Base-by-base conservation (phyloP, 2,888 invertebrate species). In the Machimus rusticus region DNA sequence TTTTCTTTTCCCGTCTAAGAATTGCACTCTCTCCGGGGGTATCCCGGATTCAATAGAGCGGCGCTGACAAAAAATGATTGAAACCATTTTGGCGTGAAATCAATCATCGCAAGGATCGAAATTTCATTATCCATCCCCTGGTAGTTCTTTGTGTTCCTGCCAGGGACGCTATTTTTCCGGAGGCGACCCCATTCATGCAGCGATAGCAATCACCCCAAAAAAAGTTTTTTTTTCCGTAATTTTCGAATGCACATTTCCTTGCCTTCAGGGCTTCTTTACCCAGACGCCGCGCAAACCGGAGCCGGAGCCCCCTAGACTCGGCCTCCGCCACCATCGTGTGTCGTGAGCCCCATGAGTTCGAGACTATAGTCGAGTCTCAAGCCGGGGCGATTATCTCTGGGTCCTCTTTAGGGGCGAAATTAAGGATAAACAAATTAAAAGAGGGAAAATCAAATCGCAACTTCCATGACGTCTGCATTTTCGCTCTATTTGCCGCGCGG, bases 41-140 rank as follows among this genome's bases (percentile, higher is more conserved):
- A 55, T 57, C 39, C 34, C 23, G 74, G 57, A 76, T 74, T 76
- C 23, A 86, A 39, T 74, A 87, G 87, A 81, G 51, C n/a, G 39
- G 5, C 57, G 81, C 74, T 87, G 87, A 87, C 66, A 87, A 88
- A 87, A 88, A 88, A 88, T 88, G 88, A 88, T 88, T 88, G 87
- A 88, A 88, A 88, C 82, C 87, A 87, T 87, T 88, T 88, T 78
- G 87, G 88, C 88, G 87, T 88, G 87, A 88, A 88, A 88, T 88
- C 88, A 88, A 88, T 88, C 88, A 88, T 88, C 84, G 87, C 87
- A 87, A 87, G 87, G 88, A 87, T 85, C 87, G 87, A 87, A 88
- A 88, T 87, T 88, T 87, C 87, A 87, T 88, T 88, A 87, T 88
- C 87, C 79, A 78, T 86, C 86, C 87, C 87, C 86, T 2, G 74